These are phyloP conservation scores for Macrotrachela quadricornifera DNA, from an alignment of 1,140 invertebrate genomes.

Conservation along the genomic window DNA sequence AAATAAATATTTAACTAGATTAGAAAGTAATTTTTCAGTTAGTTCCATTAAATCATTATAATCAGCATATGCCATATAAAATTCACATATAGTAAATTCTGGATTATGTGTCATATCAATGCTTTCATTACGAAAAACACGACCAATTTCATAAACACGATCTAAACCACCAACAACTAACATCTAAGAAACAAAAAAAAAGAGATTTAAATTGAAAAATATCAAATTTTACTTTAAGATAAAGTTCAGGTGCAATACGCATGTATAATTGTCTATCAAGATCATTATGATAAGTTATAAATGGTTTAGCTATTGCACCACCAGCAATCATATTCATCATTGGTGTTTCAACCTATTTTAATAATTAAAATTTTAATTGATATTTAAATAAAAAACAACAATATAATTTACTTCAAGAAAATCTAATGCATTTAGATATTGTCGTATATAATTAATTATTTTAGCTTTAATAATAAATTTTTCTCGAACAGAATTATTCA, in stretches of 20 bases:
- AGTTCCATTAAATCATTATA: constrained; percentile 82
- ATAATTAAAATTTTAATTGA: not conserved
- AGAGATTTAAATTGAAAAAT: constrained; percentile 39
- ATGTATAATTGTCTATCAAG: constrained; percentile 86
- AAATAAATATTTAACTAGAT: constrained; percentile 45
- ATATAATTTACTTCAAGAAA: constrained; percentile 53
- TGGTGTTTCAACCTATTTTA: constrained; percentile 67
- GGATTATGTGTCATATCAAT: constrained; percentile 97
- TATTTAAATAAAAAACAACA: not conserved
- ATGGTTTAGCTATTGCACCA: constrained; percentile 92
- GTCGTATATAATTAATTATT: constrained; percentile 70
- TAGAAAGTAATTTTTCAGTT: constrained; percentile 70
- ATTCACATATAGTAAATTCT: constrained; percentile 96
- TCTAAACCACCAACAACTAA: constrained; percentile 88
- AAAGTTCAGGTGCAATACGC: constrained; percentile 90
- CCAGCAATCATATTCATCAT: constrained; percentile 99
- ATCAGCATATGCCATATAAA: constrained; percentile 99
- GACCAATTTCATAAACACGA: constrained; percentile 87
- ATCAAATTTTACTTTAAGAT: constrained; percentile 35
- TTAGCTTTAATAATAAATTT: constrained; percentile 71
- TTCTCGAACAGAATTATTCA: constrained; percentile 68
- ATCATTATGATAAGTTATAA: constrained; percentile 95
- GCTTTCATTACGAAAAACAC: constrained; percentile 91
- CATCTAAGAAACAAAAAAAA: constrained; percentile 40
- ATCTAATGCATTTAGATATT: constrained; percentile 72